Percentiles rank a stretch among this genome's conserved stretches.
Conservation (phyloP, 2,113 vertebrate species). For the Bos javanicus region DNA sequence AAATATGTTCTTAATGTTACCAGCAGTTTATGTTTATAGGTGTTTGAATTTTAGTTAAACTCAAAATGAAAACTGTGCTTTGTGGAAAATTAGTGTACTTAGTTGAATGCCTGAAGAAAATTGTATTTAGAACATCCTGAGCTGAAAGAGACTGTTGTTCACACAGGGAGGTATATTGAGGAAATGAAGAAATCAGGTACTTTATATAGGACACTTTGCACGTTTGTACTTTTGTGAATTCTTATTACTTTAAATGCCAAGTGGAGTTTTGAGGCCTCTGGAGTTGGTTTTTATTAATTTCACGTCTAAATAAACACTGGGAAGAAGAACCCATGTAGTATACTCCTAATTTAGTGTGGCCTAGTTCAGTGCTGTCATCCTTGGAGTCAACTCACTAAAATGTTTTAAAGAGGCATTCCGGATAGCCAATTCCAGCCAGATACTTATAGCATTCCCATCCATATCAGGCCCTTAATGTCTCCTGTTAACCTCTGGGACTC, state of each 20-base stretch:
- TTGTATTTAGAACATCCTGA: neutral
- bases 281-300: neutral
- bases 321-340: neutral
- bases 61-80: neutral
- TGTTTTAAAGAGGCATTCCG: neutral
- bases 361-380: neutral
- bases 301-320: neutral
- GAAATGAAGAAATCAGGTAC: neutral
- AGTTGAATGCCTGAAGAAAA: neutral
- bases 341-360: neutral
- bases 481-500: neutral
- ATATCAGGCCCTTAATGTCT: neutral
- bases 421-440: too few relatives aligned
- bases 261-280: neutral
- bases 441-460: rapidly evolving
- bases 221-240: neutral
- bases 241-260: neutral
- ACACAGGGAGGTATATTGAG: neutral
- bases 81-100: neutral
- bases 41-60: neutral
- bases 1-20: too few relatives aligned
- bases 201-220: neutral
- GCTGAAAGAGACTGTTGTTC: neutral
- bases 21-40: neutral
- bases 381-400: neutral